A percentile compares a stretch with the other conserved stretches of the same genome.
These are phyloP conservation scores for Sphyrna mokarran DNA, from an alignment of 2,113 vertebrate species.

Conservation along the genomic window DNA sequence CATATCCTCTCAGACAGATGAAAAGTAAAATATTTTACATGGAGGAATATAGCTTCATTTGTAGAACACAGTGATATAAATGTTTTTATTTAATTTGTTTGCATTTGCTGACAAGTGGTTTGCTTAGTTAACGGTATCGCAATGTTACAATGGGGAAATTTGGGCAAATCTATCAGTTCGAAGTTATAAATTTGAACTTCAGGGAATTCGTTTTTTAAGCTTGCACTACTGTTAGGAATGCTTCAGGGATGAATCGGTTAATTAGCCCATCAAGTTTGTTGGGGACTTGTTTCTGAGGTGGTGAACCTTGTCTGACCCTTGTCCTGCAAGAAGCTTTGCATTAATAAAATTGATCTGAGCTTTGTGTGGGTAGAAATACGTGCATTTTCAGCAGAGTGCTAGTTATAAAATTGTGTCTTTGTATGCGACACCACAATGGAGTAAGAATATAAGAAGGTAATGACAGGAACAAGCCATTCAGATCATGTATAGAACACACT, in stretches of 20 bases:
- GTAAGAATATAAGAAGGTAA: background rate
- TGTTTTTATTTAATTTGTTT: slow-evolving; percentile 24
- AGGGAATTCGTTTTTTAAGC: slow-evolving; percentile 6
- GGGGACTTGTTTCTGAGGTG: background rate
- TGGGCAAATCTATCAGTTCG: background rate
- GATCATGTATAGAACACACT: background rate
- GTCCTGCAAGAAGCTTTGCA: background rate
- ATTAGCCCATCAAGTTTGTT: background rate
- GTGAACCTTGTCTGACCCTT: slow-evolving; percentile 3
- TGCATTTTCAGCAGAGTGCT: background rate
- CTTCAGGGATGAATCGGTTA: background rate
- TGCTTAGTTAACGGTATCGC: slow-evolving; percentile 12
- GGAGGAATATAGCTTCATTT: background rate
- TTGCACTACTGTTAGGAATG: slow-evolving; percentile 35
- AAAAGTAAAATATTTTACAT: background rate
- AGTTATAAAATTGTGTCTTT: background rate
- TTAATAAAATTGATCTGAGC: slow-evolving; percentile 23
- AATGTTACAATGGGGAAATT: slow-evolving; percentile 23
- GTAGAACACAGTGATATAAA: background rate
- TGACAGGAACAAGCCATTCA: background rate
- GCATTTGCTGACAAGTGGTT: background rate
- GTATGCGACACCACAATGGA: background rate
- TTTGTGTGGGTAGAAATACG: background rate
- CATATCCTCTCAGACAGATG: background rate
- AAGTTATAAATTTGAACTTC: slow-evolving; percentile 22